Evolutionary conservation across 2,888 invertebrate genomes (phyloP).

Genomic region (Oligia latruncula): DNA sequence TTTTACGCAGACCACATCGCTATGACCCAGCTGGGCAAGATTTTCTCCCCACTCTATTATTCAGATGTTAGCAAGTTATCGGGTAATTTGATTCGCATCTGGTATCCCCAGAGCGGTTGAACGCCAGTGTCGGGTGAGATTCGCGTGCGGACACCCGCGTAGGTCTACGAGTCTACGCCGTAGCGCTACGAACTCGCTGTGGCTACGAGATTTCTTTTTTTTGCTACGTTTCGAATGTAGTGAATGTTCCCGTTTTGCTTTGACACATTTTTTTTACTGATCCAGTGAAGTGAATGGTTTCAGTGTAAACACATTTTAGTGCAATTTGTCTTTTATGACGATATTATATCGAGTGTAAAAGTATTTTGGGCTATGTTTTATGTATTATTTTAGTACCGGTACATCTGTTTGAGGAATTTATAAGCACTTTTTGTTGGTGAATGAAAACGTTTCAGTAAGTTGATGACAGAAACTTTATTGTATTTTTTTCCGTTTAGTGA

Average conservation of each 20-base stretch:
- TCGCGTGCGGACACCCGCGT: constrained; percentile 74
- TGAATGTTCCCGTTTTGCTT: constrained; percentile 56
- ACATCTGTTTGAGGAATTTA: constrained; percentile 34
- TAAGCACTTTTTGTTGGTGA: constrained; percentile 24
- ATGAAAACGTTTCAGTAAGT: constrained; percentile 12
- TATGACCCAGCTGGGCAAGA: constrained; percentile 66
- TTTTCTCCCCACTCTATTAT: constrained; percentile 69
- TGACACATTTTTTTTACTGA: constrained; percentile 54
- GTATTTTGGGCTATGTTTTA: constrained; percentile 60
- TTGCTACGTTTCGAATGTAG: constrained; percentile 53
- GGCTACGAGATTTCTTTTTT: constrained; percentile 62
- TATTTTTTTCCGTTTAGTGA: constrained; percentile 21
- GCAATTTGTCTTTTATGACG: constrained; percentile 32
- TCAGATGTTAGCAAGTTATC: constrained; percentile 69
- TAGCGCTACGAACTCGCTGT: constrained; percentile 74
- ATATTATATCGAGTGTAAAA: constrained; percentile 51
- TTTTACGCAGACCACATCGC: constrained; percentile 48
- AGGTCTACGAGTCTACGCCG: constrained; percentile 76
- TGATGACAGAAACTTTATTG: neutral
- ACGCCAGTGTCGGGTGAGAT: constrained; percentile 74
- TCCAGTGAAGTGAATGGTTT: constrained; percentile 64
- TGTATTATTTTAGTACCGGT: constrained; percentile 52
- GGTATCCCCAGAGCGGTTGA: constrained; percentile 72
- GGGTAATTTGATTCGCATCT: constrained; percentile 75
- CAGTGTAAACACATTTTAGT: constrained; percentile 44